phyloP scores from a whole-genome alignment of 2,113 vertebrate species.

The Spheniscus mendiculus region DNA sequence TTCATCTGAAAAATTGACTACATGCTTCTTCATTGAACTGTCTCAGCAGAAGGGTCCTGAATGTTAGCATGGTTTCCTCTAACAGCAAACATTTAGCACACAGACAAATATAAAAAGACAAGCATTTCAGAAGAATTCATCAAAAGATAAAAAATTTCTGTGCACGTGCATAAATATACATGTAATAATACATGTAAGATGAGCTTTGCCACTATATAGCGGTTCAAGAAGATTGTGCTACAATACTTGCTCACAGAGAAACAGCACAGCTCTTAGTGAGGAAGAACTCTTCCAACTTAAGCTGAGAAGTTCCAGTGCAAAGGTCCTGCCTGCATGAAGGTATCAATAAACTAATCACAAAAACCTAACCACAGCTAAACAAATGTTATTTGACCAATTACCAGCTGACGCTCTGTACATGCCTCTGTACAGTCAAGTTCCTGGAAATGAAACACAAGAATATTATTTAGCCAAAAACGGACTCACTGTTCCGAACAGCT shows the following conservation, averaged over 20 bases:
- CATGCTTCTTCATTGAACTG: background rate
- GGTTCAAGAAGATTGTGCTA: background rate
- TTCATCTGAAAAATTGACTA: background rate
- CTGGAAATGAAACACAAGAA: slow-evolving; percentile 20
- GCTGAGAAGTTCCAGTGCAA: background rate
- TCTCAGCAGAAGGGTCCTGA: background rate
- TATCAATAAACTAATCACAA: background rate
- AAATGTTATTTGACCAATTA: background rate
- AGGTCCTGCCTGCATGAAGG: background rate
- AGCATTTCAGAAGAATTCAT: background rate
- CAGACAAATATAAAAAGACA: background rate
- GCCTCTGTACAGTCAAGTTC: background rate
- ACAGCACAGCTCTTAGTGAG: background rate
- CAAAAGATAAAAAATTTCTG: background rate
- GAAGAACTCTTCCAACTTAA: background rate
- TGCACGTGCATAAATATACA: background rate
- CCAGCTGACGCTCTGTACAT: background rate
- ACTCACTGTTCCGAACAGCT: background rate
- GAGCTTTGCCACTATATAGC: background rate
- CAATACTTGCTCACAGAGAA: background rate
- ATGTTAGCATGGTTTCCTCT: background rate
- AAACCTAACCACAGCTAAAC: background rate
- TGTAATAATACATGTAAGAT: background rate
- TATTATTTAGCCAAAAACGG: background rate
- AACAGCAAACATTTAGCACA: background rate